These are phyloP conservation scores for Dorcus parallelipipedus DNA, from an alignment of 2,888 invertebrate genomes.

Conservation along the genomic window DNA sequence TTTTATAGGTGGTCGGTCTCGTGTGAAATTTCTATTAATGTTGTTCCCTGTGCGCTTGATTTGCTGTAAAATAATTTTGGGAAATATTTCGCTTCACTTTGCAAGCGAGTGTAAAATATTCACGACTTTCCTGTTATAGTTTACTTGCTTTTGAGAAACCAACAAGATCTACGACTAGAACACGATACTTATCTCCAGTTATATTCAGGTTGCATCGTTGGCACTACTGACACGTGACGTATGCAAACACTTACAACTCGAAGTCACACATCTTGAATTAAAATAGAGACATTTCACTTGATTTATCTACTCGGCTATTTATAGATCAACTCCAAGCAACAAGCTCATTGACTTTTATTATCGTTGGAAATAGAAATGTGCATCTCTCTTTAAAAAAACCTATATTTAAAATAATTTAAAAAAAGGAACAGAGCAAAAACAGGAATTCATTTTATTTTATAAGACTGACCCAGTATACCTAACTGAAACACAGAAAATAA, in stretches of 20 bases:
- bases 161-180: slow-evolving; percentile 20
- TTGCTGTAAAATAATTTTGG: no score
- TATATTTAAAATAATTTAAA: no score
- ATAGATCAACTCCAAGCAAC: background rate
- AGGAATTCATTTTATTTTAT: no score
- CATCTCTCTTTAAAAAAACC: no score
- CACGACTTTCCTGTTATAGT: slow-evolving; percentile 14
- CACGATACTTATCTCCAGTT: slow-evolving; percentile 23
- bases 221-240: slow-evolving; percentile 27
- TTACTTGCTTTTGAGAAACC: slow-evolving; percentile 21
- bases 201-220: slow-evolving; percentile 26
- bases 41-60: no score
- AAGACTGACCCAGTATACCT: slow-evolving; percentile 12
- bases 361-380: no score
- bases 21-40: background rate
- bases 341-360: no score
- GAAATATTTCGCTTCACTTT: no score
- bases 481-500: slow-evolving; percentile 15
- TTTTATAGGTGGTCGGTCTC: background rate
- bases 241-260: slow-evolving; percentile 25
- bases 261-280: slow-evolving; percentile 19
- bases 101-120: background rate
- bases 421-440: no score
- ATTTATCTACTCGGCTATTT: slow-evolving; percentile 1
- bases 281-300: slow-evolving; percentile 15